These are phyloP conservation scores for Agriopis aurantiaria DNA, from an alignment of 2,888 invertebrate species.

Conservation along the genomic window DNA sequence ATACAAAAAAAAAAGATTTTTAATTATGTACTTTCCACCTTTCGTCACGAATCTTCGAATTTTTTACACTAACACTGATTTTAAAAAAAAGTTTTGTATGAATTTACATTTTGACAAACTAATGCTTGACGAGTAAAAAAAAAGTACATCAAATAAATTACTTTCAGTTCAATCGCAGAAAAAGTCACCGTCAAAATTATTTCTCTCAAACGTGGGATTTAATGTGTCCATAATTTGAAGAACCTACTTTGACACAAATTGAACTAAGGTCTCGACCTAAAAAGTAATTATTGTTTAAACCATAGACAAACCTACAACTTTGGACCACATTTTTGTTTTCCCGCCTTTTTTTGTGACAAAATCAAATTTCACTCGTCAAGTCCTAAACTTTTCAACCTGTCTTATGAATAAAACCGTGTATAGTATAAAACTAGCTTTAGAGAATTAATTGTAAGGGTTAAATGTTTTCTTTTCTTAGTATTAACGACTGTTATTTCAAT, in stretches of 20 bases:
- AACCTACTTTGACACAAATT: too few relatives aligned
- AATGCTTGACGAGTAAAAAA: slow-evolving; percentile 13
- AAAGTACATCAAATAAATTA: neutral
- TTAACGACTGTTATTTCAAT: slow-evolving; percentile 18
- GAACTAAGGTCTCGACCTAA: too few relatives aligned
- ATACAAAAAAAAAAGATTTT: slow-evolving; percentile 51
- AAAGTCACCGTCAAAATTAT: too few relatives aligned
- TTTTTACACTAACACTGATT: slow-evolving; percentile 27
- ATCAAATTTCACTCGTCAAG: slow-evolving; percentile 13
- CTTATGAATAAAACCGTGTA: slow-evolving; percentile 30
- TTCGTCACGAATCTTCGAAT: slow-evolving; percentile 28
- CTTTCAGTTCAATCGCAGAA: too few relatives aligned
- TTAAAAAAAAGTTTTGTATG: slow-evolving; percentile 11
- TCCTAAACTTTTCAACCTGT: slow-evolving; percentile 18
- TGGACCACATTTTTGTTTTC: neutral
- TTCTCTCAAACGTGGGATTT: too few relatives aligned
- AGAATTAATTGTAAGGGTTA: slow-evolving; percentile 37
- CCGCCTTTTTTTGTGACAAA: neutral
- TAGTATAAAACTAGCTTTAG: slow-evolving; percentile 36
- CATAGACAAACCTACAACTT: too few relatives aligned
- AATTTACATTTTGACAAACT: neutral
- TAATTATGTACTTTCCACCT: slow-evolving; percentile 32
- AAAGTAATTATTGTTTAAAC: too few relatives aligned
- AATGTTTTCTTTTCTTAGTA: slow-evolving; percentile 38
- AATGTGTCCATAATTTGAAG: too few relatives aligned